Evolutionary conservation across 2,888 invertebrate genomes (phyloP).

Genomic region (Bugula neritina): DNA sequence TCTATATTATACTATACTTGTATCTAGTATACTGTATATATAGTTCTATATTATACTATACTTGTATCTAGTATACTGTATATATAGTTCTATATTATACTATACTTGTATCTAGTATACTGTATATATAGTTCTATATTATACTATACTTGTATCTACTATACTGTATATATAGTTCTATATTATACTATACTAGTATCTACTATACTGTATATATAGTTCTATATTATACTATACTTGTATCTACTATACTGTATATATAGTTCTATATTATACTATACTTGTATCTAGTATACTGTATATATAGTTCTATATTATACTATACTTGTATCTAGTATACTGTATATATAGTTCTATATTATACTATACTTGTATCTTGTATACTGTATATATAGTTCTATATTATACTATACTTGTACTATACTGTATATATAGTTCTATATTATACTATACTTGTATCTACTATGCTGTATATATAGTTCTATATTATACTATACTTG

Average conservation of each 20-base stretch:
- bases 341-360: neutral
- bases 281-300: neutral
- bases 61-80: neutral
- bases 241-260: neutral
- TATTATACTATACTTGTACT: neutral
- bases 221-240: neutral
- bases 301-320: neutral
- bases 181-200: neutral
- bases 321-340: neutral
- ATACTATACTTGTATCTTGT: neutral
- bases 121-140: neutral
- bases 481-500: neutral
- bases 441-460: neutral
- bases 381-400: neutral
- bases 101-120: neutral
- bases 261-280: neutral
- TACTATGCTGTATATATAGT: neutral
- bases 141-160: neutral
- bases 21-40: neutral
- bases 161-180: neutral
- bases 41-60: neutral
- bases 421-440: neutral
- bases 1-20: neutral
- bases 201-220: neutral
- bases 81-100: neutral